Percentiles rank a stretch among this genome's conserved stretches.
These are phyloP conservation scores for Odocoileus hemionus DNA, from an alignment of 2,113 vertebrate species.

Conservation along the genomic window DNA sequence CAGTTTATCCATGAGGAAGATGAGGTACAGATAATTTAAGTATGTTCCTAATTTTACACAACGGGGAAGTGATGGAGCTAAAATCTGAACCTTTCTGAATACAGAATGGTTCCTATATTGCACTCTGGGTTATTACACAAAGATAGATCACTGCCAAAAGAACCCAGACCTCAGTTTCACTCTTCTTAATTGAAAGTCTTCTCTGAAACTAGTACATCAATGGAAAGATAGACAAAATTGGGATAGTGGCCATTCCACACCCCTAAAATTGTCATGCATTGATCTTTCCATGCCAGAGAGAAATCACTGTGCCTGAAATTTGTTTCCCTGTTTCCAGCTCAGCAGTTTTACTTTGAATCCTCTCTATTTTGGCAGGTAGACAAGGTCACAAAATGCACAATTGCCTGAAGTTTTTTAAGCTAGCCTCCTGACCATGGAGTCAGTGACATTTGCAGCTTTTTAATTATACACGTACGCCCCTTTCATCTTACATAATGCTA, in stretches of 20 bases:
- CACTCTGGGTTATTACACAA: neutral
- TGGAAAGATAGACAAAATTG: neutral
- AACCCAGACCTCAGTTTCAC: neutral
- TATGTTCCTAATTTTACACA: neutral
- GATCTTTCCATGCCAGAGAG: neutral
- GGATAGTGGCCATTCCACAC: neutral
- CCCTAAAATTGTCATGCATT: neutral
- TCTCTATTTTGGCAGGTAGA: conserved; percentile 40
- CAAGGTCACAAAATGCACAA: conserved; percentile 50
- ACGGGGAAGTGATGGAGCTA: neutral
- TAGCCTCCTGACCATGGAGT: conserved; percentile 46
- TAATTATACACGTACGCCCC: conserved; percentile 67
- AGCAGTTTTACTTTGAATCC: neutral
- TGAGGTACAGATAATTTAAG: neutral
- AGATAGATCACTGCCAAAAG: neutral
- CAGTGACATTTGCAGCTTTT: conserved; percentile 70
- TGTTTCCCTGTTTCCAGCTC: neutral
- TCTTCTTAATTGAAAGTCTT: neutral
- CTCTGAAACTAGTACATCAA: neutral
- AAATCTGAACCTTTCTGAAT: neutral
- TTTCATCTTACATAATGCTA: conserved; percentile 67
- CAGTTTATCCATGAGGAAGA: neutral
- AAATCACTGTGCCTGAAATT: neutral
- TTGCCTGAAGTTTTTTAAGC: conserved; percentile 40
- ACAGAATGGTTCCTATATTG: neutral